These are phyloP conservation scores for Archilochus colubris DNA, from an alignment of 2,113 vertebrate genomes.

Conservation along the genomic window DNA sequence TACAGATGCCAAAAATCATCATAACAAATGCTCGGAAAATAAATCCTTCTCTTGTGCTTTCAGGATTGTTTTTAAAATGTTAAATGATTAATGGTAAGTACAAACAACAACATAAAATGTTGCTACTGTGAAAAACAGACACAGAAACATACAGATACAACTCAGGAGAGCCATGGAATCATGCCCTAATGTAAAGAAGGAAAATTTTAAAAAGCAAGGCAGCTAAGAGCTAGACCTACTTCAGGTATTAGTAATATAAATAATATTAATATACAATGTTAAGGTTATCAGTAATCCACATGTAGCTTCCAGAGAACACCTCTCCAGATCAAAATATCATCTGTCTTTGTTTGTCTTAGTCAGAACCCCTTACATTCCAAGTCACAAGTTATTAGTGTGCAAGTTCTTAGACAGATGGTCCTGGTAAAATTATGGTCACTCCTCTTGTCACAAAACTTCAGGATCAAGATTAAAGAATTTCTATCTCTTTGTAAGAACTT, in stretches of 20 bases:
- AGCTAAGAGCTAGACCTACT: background rate
- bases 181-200: background rate
- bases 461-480: background rate
- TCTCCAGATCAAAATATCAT: background rate
- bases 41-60: slow-evolving; percentile 18
- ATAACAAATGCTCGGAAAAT: background rate
- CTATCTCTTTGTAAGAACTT: background rate
- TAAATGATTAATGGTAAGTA: slow-evolving; percentile 62
- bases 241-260: background rate
- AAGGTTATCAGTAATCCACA: background rate
- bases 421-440: background rate
- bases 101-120: background rate
- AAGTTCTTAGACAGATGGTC: background rate
- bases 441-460: background rate
- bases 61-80: slow-evolving; percentile 11
- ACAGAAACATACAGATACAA: background rate
- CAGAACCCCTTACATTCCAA: rapidly evolving
- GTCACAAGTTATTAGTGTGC: background rate
- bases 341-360: background rate
- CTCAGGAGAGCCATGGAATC: background rate
- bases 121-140: background rate
- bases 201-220: background rate
- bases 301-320: background rate
- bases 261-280: background rate
- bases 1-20: background rate